Evolutionary conservation across 2,113 vertebrate species (phyloP), one percentile per base, ranked within the genome.

Genomic region (Erpornis zantholeuca): DNA sequence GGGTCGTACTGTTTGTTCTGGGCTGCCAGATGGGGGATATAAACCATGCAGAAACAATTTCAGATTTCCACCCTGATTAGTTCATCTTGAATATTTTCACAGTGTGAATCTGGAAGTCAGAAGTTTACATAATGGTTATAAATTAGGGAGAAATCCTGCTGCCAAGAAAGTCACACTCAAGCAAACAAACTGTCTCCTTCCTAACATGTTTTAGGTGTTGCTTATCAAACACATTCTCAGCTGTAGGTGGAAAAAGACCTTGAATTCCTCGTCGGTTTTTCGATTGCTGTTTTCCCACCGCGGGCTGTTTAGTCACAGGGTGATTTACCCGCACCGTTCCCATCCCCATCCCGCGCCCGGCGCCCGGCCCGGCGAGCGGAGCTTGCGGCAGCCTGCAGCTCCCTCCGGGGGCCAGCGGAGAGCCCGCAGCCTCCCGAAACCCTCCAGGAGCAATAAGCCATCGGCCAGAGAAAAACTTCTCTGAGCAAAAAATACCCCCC

Each of bases 1-100:
- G 86, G 80, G 80, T 95, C 31, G 18, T 90, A 93, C 82, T 96
- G 92, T 97, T 97, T 93, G 90, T 94, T 96, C 95, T 96, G 83
- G 0, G 12, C 82, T 96, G 94, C 94, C 90, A 96, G 93, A 97
- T 94, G 91, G 93, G 92, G 79, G 95, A 91, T 92, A 96, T 94
- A 96, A 96, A 86, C 94, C 95, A 96, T 93, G 90, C 90, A 97
- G 94, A 96, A 96, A 95, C 90, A 89, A 96, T 96, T 95, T 93
- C 92, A 96, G 92, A 94, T 96, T 97, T 96, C 94, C 95, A 96
- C 82, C 78, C 93, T 95, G 95, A 96, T 96, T 97, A 96, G 93
- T 96, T 96, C 90, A 95, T 97, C 93, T 80, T 71, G 94, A 94
- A 94, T 93, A 95, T 96, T 95, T 97, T 92, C 94, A 92, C 96